Base-by-base conservation (phyloP, 2,888 invertebrate species). In the Xylota sylvarum region DNA sequence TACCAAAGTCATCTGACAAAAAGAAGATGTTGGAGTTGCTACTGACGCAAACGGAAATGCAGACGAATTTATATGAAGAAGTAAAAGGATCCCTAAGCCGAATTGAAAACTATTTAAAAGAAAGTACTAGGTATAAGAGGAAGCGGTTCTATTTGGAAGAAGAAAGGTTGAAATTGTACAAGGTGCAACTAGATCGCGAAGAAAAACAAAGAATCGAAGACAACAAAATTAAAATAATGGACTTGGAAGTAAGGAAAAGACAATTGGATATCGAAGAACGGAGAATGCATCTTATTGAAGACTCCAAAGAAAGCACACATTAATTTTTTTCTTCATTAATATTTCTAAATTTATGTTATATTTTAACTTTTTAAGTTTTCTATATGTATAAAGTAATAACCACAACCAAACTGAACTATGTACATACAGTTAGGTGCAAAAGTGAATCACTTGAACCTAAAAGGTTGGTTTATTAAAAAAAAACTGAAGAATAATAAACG, bases 401-500 rank as follows among this genome's bases (percentile, higher is more conserved):
- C n/a, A n/a, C n/a, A n/a, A n/a, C n/a, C n/a, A n/a, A n/a, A n/a
- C n/a, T n/a, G n/a, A n/a, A n/a, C n/a, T n/a, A n/a, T n/a, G n/a
- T 32, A 7, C 32, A 23, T 12, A 6, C 40, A 40, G 43, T 14
- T 48, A 48, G 7, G 48, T 19, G 19, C 19, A 48, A 48, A 48
- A 48, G 19, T 48, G 48, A 48, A 19, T 48, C 48, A 6, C 19
- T 48, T 19, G 48, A 6, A 48, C 5, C 48, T 19, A 17, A 17
- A 48, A 48, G 19, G 48, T 48, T 3, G 17, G 48, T 48, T 48
- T 48, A 48, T 48, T 40, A 48, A 48, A 19, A 19, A 48, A 48
- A 17, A 48, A 19, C 14, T 48, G 19, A 48, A 19, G 14, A 43
- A 43, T 14, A 43, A 14, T 43, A 14, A 43, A 43, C 43, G 5